Evolutionary conservation across 2,888 invertebrate genomes (phyloP).

Genomic region (Rotaria macrura): DNA sequence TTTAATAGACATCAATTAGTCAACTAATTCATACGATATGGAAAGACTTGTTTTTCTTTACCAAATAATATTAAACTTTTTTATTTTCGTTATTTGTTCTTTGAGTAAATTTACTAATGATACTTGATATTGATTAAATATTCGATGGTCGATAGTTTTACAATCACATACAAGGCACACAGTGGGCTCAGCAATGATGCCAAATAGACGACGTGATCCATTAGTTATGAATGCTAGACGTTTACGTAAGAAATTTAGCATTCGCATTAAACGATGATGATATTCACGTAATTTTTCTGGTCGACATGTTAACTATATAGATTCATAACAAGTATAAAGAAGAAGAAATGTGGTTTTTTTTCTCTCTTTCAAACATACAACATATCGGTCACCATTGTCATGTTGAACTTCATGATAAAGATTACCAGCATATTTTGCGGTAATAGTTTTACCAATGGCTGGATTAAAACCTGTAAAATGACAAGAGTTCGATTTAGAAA

Average conservation of each 20-base stretch:
- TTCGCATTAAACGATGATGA: constrained; percentile 41
- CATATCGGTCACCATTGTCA: constrained; percentile 22
- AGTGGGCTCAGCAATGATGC: constrained; percentile 46
- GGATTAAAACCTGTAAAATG: constrained; percentile 41
- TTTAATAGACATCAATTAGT: too few species aligned
- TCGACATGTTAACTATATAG: constrained; percentile 41
- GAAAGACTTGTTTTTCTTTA: constrained; percentile 35
- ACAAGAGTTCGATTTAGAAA: neutral
- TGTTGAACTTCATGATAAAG: constrained; percentile 39
- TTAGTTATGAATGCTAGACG: constrained; percentile 48
- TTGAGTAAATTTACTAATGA: constrained; percentile 43
- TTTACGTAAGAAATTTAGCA: constrained; percentile 42
- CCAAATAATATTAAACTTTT: constrained; percentile 48
- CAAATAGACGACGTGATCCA: constrained; percentile 48
- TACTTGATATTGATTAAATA: constrained; percentile 46
- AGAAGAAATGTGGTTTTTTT: neutral
- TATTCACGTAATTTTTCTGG: constrained; percentile 43
- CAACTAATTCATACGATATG: neutral
- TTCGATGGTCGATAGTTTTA: constrained; percentile 43
- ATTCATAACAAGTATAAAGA: neutral
- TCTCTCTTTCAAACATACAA: constrained; percentile 21
- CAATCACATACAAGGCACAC: constrained; percentile 47
- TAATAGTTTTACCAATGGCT: constrained; percentile 45
- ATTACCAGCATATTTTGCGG: constrained; percentile 40
- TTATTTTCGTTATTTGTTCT: constrained; percentile 45